Base-by-base conservation (phyloP, 2,888 invertebrate species). In the Eutolmus rufibarbis region DNA sequence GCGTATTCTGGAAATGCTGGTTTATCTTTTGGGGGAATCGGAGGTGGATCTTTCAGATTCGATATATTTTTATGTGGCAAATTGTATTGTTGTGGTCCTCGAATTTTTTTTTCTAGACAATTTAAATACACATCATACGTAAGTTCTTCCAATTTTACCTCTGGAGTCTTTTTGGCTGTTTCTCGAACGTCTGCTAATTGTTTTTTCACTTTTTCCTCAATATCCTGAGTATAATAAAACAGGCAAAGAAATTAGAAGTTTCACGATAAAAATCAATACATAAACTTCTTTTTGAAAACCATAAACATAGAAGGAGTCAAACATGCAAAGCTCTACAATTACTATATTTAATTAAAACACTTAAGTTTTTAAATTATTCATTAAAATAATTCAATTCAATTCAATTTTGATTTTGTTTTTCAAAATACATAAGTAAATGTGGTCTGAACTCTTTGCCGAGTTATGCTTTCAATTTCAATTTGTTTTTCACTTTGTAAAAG, bases 111-210 rank as follows among this genome's bases (percentile, higher is more conserved):
- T 89, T 96, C 95, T 2, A 95, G 89, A 89, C 94, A 94, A 4
- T 95, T 92, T 23, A 94, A 92, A 92, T 97, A 97, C 57, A 99
- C 94, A 92, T 98, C 97, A 0, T 94, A 95, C 28, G 95, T 93
- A 1, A 98, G 93, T 91, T 98, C 97, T 43, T 95, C 95, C 0
- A 95, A 9, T 0, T 95, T 94, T 16, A 97, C 94, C 92, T 98
- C 97, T 3, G 95, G 93, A 89, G 97, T 98, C 0, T 93, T 88
- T 90, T 96, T 96, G 0, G 97, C 95, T 77, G 93, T 92, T 90
- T 95, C 95, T 4, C 95, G 94, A 0, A 96, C 97, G 78, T 95
- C 96, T 90, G 98, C 98, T 0, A 99, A 95, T 88, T 95, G 95
- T 89, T 95, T 95, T 88, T 97, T 95, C 1, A 98, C 95, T 91